These are phyloP conservation scores for Luscinia luscinia DNA, from an alignment of 2,797 vertebrate genomes.

Conservation along the genomic window DNA sequence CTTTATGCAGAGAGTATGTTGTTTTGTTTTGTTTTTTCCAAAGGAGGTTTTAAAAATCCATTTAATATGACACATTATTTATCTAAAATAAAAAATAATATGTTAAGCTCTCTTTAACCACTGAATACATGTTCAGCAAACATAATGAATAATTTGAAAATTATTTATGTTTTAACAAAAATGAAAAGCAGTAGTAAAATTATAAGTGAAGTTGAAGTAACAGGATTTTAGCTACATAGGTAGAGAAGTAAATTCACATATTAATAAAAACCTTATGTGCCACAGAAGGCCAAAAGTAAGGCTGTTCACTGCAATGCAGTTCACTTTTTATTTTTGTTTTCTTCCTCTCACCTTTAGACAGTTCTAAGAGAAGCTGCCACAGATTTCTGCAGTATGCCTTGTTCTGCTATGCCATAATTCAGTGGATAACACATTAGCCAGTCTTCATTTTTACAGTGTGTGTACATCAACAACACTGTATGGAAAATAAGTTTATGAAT, in stretches of 20 bases:
- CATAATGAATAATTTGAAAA: background rate
- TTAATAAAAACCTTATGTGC: background rate
- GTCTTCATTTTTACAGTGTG: background rate
- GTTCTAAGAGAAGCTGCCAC: background rate
- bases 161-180: background rate
- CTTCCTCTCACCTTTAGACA: background rate
- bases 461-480: background rate
- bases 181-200: background rate
- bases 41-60: background rate
- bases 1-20: background rate
- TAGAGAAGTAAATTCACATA: background rate
- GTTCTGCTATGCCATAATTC: background rate
- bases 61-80: background rate
- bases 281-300: background rate
- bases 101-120: background rate
- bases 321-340: background rate
- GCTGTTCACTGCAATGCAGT: background rate
- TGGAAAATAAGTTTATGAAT: slow-evolving; percentile 47
- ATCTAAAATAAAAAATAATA: background rate
- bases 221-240: background rate
- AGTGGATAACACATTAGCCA: background rate
- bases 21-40: background rate
- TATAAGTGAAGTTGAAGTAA: background rate
- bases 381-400: background rate
- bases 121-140: background rate